Evolutionary conservation across 2,797 vertebrate genomes (phyloP), one percentile per base, ranked within the genome.

Genomic region (Sarcophilus harrisii): DNA sequence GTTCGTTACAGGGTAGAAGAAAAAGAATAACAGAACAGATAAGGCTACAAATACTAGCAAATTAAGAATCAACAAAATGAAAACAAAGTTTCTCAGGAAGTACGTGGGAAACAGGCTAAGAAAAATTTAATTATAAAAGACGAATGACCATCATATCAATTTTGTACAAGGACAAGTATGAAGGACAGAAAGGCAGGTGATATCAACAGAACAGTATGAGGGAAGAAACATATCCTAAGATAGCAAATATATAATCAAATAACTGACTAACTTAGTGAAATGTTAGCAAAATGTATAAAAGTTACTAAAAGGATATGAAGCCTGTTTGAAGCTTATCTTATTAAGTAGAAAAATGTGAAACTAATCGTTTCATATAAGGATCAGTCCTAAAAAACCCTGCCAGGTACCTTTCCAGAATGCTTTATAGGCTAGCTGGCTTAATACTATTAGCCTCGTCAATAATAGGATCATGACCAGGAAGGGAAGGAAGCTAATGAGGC

Each of bases 1-100:
- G 66, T 18, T 87, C 38, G 45, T 55, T 57, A 91, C 10, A 27
- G 32, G 55, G 21, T n/a, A 91, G 55, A 91, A 38, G 54, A 24
- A 89, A 91, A 87, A n/a, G 95, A 93, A 57, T 91, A 95, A 97
- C 94, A 87, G 96, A 91, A 94, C 24, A 66, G 91, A 59, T 57
- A 90, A 94, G 60, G 59, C 94, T 66, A n/a, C 4, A 29, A 95
- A 73, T 73, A 24, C 38, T 81, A 81, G 18, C n/a, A 81, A 81
- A 38, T 81, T 24, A 94, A 96, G 91, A 30, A 60, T 91, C 58
- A 59, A 58, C 52, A 95, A 58, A 95, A 90, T 18, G 87, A 81
- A 93, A 95, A 28, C 73, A 73, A 93, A 14, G 58, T 73, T 45
- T 91, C 89, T 18, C 90, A 94, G 90, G 96, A 59, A 92, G 59